phyloP scores from a whole-genome alignment of 2,113 vertebrate species.

The Pontoporia blainvillei region DNA sequence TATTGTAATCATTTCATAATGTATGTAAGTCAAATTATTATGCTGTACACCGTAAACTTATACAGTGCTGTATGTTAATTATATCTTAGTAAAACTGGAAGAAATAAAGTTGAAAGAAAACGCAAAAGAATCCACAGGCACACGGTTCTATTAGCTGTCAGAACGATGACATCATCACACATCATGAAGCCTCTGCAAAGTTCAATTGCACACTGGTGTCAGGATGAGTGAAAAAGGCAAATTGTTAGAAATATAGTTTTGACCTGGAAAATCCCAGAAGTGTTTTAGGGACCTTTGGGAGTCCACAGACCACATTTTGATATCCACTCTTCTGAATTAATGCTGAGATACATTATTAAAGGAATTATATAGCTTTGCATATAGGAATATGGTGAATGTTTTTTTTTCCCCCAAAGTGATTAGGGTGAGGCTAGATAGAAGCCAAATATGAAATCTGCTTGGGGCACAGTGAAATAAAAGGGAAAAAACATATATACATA shows the following conservation, averaged over 20 bases:
- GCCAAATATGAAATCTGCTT: background rate
- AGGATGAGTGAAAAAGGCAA: background rate
- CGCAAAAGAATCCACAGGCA: background rate
- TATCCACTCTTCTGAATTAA: background rate
- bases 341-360: background rate
- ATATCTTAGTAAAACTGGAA: background rate
- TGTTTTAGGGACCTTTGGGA: background rate
- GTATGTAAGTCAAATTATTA: background rate
- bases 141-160: background rate
- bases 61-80: background rate
- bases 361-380: background rate
- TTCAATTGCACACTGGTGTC: background rate
- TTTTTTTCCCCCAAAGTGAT: background rate
- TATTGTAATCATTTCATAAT: background rate
- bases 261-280: background rate
- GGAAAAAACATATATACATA: background rate
- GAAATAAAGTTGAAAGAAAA: background rate
- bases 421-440: background rate
- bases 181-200: background rate
- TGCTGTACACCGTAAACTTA: background rate
- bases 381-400: background rate
- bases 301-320: background rate
- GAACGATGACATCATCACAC: background rate
- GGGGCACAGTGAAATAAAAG: background rate
- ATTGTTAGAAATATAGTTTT: background rate